phyloP scores from a whole-genome alignment of 1,140 invertebrate genomes.

The Apocrypta bakeri region DNA sequence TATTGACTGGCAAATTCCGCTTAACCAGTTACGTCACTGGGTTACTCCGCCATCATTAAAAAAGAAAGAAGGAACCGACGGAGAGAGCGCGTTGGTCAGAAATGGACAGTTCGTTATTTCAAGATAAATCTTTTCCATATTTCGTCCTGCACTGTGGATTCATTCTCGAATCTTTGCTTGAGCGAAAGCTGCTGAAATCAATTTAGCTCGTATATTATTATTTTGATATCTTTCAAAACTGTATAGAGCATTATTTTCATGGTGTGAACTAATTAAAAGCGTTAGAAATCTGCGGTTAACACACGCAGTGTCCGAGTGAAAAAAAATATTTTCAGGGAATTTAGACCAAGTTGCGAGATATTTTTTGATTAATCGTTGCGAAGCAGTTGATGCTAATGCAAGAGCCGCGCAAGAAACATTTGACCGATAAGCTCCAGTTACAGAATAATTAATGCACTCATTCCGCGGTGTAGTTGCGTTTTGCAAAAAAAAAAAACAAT shows the following conservation, averaged over 20 bases:
- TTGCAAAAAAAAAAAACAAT: background rate
- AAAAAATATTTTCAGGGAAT: slow-evolving; percentile 27
- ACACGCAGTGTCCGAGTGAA: background rate
- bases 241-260: background rate
- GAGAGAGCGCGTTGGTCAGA: slow-evolving; percentile 18
- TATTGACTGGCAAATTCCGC: slow-evolving; percentile 45
- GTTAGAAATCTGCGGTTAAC: slow-evolving; percentile 30
- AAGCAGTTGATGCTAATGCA: slow-evolving; percentile 24
- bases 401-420: slow-evolving; percentile 24
- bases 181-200: background rate
- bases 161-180: background rate
- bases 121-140: slow-evolving; percentile 7
- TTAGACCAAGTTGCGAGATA: slow-evolving; percentile 36
- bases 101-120: slow-evolving; percentile 26
- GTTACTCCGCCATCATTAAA: slow-evolving; percentile 21
- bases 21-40: slow-evolving; percentile 48
- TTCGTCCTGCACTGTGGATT: background rate
- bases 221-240: background rate
- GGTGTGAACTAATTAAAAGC: slow-evolving; percentile 14
- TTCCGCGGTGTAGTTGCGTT: background rate
- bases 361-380: slow-evolving; percentile 43
- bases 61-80: slow-evolving; percentile 19
- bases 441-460: slow-evolving; percentile 39
- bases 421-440: slow-evolving; percentile 51
- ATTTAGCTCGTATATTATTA: background rate